A percentile compares a stretch with the other conserved stretches of the same genome.
phyloP scores from a whole-genome alignment of 2,888 invertebrate genomes.

The Drosophila antonietae region DNA sequence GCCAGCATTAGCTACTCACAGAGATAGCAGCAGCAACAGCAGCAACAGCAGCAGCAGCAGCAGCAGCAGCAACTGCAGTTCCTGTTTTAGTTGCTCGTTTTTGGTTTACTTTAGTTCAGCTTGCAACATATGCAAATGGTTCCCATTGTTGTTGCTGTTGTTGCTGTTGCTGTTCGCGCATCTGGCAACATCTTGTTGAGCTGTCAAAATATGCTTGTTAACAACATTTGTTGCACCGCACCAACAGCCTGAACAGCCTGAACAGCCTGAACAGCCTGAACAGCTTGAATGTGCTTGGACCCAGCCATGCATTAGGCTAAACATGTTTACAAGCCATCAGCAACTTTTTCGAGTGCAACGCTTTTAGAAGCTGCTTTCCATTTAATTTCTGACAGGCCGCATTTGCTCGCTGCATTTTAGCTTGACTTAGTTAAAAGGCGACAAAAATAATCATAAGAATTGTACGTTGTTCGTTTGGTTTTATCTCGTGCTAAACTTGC shows the following conservation, averaged over 20 bases:
- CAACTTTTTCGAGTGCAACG: conserved; percentile 63
- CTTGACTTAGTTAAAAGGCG: conserved; percentile 61
- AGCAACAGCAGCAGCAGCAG: conserved; percentile 21
- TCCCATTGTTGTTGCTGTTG: conserved; percentile 26
- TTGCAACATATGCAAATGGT: conserved; percentile 51
- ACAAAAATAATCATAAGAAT: conserved; percentile 75
- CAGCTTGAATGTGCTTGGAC: conserved; percentile 32
- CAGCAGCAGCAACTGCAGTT: conserved; percentile 27
- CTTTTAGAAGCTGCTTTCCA: conserved; percentile 69
- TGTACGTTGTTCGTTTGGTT: conserved; percentile 49
- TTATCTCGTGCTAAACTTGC: conserved; percentile 69
- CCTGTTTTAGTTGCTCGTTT: conserved; percentile 46
- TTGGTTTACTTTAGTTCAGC: conserved; percentile 50
- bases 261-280: conserved; percentile 32
- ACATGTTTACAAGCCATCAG: conserved; percentile 72
- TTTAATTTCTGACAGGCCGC: conserved; percentile 74
- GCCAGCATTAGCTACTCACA: conserved; percentile 40
- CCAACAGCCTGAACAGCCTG: conserved; percentile 45
- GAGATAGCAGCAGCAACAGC: conserved; percentile 16
- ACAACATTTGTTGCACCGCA: conserved; percentile 78
- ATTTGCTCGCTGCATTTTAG: conserved; percentile 31
- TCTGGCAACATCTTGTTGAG: conserved; percentile 80
- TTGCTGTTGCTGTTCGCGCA: conserved; percentile 66
- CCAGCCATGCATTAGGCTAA: conserved; percentile 68
- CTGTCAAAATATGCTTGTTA: conserved; percentile 79